Base-by-base conservation (phyloP, 2,888 invertebrate genomes). In the Blastobasis lacticolella region DNA sequence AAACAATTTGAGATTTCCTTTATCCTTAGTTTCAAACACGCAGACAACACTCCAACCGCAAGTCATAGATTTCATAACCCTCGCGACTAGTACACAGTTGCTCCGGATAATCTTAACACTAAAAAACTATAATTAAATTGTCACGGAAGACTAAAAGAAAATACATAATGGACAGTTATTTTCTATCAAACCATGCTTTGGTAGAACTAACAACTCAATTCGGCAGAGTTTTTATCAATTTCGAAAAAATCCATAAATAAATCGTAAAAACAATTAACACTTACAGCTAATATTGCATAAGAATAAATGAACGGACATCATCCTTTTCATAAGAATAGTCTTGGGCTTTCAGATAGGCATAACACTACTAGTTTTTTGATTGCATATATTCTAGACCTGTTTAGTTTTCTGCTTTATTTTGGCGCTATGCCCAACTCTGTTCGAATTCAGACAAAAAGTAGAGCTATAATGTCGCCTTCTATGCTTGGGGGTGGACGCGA, bases 221-320 rank as follows among this genome's bases (percentile, higher is more conserved):
- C 69, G 61, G 73, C 72, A 69, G 63, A 69, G 67, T 69, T 68
- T 71, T 73, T 67, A 75, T 70, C 75, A 76, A 79, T 78, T 71
- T 69, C 66, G 62, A 67, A 64, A 64, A 62, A 68, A 59, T 66
- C 71, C 72, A 86, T 87, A 87, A 86, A 84, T 85, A 84, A 79
- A 78, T 79, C 77, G 79, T 80, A 81, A 84, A 69, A 85, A 88
- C 86, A 81, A 86, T 87, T 82, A 88, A 87, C 88, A 88, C 88
- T 88, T 88, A 88, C 64, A 80, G 69, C 88, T 87, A 88, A 78
- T 87, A 88, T 88, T 88, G 88, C 88, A 86, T 86, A 85, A 81
- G 82, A 84, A 80, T 74, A 82, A 77, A 78, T 76, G 73, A 84
- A 81, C 71, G 78, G 75, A 78, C 69, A 67, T 66, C 65, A 42